Conservation (phyloP, 1,140 invertebrate genomes). For the Aphidius gifuensis region DNA sequence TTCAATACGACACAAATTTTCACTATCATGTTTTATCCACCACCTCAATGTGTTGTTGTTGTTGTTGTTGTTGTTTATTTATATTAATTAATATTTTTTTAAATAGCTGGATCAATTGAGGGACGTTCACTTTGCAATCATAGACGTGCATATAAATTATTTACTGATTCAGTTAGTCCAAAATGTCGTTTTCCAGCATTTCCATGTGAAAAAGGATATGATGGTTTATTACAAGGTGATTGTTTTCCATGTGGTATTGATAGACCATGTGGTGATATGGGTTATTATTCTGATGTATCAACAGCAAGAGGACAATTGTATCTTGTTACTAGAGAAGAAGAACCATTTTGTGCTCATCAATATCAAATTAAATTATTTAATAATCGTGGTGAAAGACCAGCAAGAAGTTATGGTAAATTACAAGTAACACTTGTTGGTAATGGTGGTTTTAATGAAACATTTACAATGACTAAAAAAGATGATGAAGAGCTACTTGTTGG, state of each 20-base stretch:
- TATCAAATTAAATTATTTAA: conserved; percentile 79
- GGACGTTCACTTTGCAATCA: conserved; percentile 89
- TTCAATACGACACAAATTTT: conserved; percentile 1
- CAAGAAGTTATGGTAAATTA: conserved; percentile 76
- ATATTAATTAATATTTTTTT: conserved; percentile 33
- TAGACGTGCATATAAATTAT: conserved; percentile 87
- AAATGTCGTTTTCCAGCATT: conserved; percentile 87
- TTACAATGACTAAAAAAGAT: conserved; percentile 80
- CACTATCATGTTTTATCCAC: neutral
- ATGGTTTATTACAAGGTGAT: conserved; percentile 74
- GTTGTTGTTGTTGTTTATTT: too few relatives aligned
- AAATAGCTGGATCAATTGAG: conserved; percentile 72
- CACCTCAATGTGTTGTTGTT: too few relatives aligned
- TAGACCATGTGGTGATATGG: conserved; percentile 81
- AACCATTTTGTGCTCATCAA: conserved; percentile 90
- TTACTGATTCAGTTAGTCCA: conserved; percentile 88
- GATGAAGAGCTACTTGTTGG: conserved; percentile 74
- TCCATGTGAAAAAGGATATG: conserved; percentile 75
- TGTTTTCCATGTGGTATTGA: conserved; percentile 67
- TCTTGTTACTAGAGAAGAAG: conserved; percentile 82
- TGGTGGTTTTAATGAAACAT: conserved; percentile 81
- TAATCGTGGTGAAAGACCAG: conserved; percentile 62
- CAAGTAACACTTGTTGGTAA: conserved; percentile 80
- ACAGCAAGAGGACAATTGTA: conserved; percentile 79
- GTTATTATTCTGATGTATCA: conserved; percentile 84